Evolutionary conservation across 2,797 vertebrate species (phyloP).

Genomic region (Picus viridis): DNA sequence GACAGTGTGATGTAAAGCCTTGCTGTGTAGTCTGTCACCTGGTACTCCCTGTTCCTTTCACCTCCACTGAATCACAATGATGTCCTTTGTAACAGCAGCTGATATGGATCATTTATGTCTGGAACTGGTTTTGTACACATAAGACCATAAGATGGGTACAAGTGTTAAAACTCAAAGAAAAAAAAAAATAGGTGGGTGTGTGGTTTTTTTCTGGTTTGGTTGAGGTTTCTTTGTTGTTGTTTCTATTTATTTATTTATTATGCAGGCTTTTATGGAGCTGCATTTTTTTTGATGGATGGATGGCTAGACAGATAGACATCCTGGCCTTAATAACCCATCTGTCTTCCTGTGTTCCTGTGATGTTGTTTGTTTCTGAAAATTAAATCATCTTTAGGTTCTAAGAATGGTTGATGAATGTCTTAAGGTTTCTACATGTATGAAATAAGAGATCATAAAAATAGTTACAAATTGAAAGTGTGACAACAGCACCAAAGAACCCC

Average conservation of each 20-base stretch:
- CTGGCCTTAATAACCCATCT: neutral
- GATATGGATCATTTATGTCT: slow-evolving; percentile 30
- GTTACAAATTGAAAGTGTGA: neutral
- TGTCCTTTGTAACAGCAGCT: neutral
- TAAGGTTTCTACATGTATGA: neutral
- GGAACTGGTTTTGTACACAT: neutral
- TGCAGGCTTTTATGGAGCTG: neutral
- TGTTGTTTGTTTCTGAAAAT: neutral
- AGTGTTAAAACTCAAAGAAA: neutral
- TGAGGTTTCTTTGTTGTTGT: neutral
- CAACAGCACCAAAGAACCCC: neutral
- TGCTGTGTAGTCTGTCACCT: neutral
- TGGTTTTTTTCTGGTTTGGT: neutral
- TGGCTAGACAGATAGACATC: neutral
- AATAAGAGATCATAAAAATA: neutral
- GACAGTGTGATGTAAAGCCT: slow-evolving; percentile 22
- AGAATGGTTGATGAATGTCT: neutral
- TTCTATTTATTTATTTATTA: neutral
- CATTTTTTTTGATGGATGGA: neutral
- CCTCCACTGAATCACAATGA: neutral
- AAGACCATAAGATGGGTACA: neutral
- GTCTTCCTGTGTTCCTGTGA: neutral
- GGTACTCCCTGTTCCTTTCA: slow-evolving; percentile 18
- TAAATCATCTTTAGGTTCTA: neutral
- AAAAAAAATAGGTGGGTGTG: accelerated